A percentile compares a stretch with the other conserved stretches of the same genome.
Evolutionary conservation across 2,888 invertebrate species (phyloP).

Genomic region (Pyrochroa serraticornis): DNA sequence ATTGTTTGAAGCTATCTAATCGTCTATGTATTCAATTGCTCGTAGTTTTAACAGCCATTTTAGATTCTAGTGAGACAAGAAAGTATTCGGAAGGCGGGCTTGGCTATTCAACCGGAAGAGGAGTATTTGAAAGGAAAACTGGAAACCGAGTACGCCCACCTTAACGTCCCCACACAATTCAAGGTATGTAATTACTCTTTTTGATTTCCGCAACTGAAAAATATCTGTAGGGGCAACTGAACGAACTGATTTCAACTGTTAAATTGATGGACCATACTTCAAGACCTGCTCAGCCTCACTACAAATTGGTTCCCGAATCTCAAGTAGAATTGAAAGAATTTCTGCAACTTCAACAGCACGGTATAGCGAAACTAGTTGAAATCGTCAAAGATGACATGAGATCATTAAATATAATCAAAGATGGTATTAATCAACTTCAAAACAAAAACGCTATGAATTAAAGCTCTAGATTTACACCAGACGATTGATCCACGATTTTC

Average conservation of each 20-base stretch:
- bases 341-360: slow-evolving; percentile 85
- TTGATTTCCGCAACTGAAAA: background rate
- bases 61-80: slow-evolving; percentile 89
- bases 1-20: too few relatives aligned
- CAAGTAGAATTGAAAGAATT: slow-evolving; percentile 79
- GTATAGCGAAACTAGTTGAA: slow-evolving; percentile 83
- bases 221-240: slow-evolving; percentile 75
- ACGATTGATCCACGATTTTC: background rate
- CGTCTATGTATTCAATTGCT: too few relatives aligned
- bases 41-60: too few relatives aligned
- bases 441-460: slow-evolving; percentile 19
- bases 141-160: slow-evolving; percentile 83
- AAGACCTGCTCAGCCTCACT: slow-evolving; percentile 70
- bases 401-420: slow-evolving; percentile 78
- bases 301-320: slow-evolving; percentile 76
- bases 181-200: slow-evolving; percentile 66
- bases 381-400: slow-evolving; percentile 82
- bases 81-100: slow-evolving; percentile 84
- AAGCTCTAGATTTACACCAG: background rate
- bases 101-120: slow-evolving; percentile 87
- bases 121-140: slow-evolving; percentile 86
- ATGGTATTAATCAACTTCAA: slow-evolving; percentile 70
- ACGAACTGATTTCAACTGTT: slow-evolving; percentile 88
- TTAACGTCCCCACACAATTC: slow-evolving; percentile 91
- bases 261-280: slow-evolving; percentile 67